These are phyloP conservation scores for Porphyrio hochstetteri DNA, from an alignment of 2,113 vertebrate species.

Conservation along the genomic window DNA sequence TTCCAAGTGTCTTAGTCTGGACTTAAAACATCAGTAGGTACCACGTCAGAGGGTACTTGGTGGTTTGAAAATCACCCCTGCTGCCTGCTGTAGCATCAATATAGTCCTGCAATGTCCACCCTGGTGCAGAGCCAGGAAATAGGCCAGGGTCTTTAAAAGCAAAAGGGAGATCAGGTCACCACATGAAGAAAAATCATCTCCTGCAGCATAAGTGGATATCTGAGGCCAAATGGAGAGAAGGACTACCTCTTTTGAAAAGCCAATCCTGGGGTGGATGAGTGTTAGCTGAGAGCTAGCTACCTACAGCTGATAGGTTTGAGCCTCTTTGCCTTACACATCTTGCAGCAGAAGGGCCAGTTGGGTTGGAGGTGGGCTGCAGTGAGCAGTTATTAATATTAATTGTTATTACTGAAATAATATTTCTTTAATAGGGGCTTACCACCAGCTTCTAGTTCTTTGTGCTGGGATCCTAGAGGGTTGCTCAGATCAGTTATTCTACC, in stretches of 20 bases:
- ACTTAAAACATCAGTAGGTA: background rate
- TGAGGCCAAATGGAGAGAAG: background rate
- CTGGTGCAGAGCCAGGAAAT: background rate
- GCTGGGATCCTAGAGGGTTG: background rate
- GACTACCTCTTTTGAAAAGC: background rate
- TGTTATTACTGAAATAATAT: background rate
- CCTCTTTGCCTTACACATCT: background rate
- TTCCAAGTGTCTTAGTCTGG: background rate
- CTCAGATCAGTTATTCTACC: background rate
- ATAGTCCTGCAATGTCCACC: background rate
- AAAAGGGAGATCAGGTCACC: background rate
- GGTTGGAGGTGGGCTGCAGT: background rate
- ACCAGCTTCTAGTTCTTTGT: background rate
- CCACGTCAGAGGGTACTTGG: background rate
- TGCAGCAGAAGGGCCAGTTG: background rate
- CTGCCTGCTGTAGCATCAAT: accelerated
- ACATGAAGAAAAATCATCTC: background rate
- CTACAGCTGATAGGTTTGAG: background rate
- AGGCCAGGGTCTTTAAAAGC: background rate
- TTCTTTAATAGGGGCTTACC: background rate
- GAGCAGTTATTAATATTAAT: background rate
- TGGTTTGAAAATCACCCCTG: background rate
- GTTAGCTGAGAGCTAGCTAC: background rate
- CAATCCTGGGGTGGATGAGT: background rate
- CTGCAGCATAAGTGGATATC: background rate